Percentiles rank a stretch among this genome's conserved stretches.
Conservation (phyloP, 2,888 invertebrate genomes). For the Galerucella pusilla region DNA sequence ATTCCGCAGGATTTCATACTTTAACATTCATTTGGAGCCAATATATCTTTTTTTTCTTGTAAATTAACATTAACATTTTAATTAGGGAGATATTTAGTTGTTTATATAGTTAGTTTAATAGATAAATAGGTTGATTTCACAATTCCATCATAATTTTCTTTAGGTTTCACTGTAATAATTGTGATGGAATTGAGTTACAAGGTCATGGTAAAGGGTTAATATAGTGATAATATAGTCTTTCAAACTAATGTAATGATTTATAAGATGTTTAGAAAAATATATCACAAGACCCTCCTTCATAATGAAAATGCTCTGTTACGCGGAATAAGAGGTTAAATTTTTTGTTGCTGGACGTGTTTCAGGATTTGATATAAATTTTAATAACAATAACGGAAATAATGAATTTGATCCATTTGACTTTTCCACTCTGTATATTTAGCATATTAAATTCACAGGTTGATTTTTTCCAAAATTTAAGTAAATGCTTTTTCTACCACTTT, state of each 20-base stretch:
- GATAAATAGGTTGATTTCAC: neutral
- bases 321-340: no score
- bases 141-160: neutral
- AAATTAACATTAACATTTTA: neutral
- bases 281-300: no score
- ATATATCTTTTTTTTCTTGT: neutral
- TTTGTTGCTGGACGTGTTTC: no score
- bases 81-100: neutral
- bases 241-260: neutral
- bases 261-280: no score
- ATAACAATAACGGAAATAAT: no score
- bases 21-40: neutral
- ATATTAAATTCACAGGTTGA: no score
- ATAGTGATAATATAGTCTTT: neutral
- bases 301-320: no score
- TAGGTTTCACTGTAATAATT: neutral
- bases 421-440: no score
- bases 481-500: no score
- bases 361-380: no score
- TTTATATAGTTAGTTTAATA: neutral
- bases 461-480: no score
- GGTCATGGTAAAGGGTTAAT: neutral
- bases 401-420: no score
- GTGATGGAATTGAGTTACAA: neutral
- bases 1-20: neutral